Evolutionary conservation across 1,140 invertebrate species (phyloP).

Genomic region (Drosophila mojavensis): DNA sequence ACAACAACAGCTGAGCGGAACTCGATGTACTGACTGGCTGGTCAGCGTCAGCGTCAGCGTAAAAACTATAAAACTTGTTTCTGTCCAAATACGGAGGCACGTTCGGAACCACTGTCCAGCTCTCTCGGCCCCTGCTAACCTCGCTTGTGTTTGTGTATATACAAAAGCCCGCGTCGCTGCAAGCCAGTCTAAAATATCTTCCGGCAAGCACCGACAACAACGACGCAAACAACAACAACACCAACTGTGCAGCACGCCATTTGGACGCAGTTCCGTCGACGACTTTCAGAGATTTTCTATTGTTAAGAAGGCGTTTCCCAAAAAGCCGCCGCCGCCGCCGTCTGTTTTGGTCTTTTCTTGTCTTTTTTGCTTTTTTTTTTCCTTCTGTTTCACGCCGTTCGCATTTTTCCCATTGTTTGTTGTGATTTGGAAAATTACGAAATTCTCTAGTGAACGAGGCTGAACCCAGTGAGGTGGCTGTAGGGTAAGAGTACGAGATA

Average conservation of each 20-base stretch:
- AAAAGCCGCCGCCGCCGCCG: constrained; percentile 34
- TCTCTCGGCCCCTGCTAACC: background rate
- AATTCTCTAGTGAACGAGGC: constrained; percentile 39
- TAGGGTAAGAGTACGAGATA: background rate
- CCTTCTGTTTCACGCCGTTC: constrained; percentile 21
- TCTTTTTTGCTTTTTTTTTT: constrained; percentile 3
- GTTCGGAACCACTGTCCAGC: constrained; percentile 29
- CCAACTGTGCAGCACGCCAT: constrained; percentile 31
- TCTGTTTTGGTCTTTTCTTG: constrained; percentile 33
- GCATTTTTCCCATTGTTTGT: constrained; percentile 55
- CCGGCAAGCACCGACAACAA: constrained; percentile 38
- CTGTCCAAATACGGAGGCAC: constrained; percentile 46
- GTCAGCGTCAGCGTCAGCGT: constrained; percentile 25
- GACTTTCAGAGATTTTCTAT: constrained; percentile 50
- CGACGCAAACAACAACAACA: constrained; percentile 22
- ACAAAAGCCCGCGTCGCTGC: constrained; percentile 23
- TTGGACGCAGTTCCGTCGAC: constrained; percentile 52
- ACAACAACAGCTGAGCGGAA: constrained; percentile 31
- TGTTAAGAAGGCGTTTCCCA: constrained; percentile 48
- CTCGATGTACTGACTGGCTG: constrained; percentile 17
- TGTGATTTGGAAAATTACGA: constrained; percentile 51
- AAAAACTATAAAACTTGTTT: constrained; percentile 59
- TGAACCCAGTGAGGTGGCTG: background rate
- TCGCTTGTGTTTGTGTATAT: constrained; percentile 1
- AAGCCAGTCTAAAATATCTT: constrained; percentile 51